Evolutionary conservation across 2,888 invertebrate species (phyloP).

Genomic region (Junonia oenone): DNA sequence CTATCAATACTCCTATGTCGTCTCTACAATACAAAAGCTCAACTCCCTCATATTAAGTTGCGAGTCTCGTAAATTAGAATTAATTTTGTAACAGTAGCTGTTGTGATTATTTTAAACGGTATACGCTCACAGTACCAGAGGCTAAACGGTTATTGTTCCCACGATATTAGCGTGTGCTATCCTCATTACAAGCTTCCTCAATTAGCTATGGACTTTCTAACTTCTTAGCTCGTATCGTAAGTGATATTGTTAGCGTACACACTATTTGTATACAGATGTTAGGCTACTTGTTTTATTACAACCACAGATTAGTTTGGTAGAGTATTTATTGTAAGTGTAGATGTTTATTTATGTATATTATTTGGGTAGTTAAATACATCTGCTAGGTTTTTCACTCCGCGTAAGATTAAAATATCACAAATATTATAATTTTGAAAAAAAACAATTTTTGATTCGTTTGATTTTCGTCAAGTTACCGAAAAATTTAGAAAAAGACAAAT

Average conservation of each 20-base stretch:
- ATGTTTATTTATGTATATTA: not conserved
- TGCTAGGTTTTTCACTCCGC: no score
- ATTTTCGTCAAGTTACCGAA: no score
- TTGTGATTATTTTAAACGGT: constrained; percentile 4
- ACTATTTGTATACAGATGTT: not conserved
- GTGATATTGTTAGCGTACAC: not conserved
- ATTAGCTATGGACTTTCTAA: constrained; percentile 57
- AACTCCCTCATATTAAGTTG: not conserved
- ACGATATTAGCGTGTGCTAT: constrained; percentile 60
- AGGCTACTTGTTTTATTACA: not conserved
- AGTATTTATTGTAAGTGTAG: no score
- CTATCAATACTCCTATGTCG: no score
- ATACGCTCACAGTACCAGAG: constrained; percentile 6
- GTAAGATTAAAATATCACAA: no score
- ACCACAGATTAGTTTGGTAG: not conserved
- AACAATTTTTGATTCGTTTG: no score
- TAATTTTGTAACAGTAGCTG: not conserved
- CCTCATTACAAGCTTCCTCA: constrained; percentile 69
- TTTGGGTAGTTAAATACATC: no score
- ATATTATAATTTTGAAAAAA: no score
- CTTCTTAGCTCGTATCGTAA: constrained; percentile 30
- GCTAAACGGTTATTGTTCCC: constrained; percentile 37
- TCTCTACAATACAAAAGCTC: not conserved
- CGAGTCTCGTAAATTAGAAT: not conserved
- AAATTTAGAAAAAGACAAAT: no score